Evolutionary conservation across 2,113 vertebrate species (phyloP).

Genomic region (Spilogale gracilis): DNA sequence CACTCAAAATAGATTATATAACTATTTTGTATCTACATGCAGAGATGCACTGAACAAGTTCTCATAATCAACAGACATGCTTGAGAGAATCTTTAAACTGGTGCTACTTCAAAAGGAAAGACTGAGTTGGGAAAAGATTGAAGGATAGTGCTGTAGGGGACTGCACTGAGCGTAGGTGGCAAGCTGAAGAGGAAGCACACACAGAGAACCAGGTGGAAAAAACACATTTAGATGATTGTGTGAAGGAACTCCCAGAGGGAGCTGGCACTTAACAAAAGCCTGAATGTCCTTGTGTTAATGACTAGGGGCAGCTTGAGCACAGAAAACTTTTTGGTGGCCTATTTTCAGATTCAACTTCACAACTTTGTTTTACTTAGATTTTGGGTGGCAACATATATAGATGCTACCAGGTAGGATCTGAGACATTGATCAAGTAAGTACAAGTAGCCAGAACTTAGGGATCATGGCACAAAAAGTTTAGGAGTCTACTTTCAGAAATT

Average conservation of each 20-base stretch:
- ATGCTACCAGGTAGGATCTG: background rate
- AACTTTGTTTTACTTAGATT: background rate
- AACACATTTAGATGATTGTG: background rate
- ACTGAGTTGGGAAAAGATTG: background rate
- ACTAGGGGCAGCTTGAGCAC: background rate
- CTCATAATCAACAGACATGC: background rate
- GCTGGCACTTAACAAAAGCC: background rate
- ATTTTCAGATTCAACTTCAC: background rate
- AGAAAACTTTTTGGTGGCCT: background rate
- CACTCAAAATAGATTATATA: background rate
- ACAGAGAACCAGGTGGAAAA: background rate
- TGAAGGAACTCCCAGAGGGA: background rate
- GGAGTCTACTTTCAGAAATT: slow-evolving; percentile 29
- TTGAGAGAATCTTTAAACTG: background rate
- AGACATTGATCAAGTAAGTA: background rate
- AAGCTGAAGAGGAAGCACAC: background rate
- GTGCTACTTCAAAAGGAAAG: background rate
- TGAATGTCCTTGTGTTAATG: background rate
- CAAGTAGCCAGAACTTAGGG: background rate
- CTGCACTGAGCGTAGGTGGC: background rate
- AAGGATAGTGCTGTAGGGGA: background rate
- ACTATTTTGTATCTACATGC: background rate
- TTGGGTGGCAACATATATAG: background rate
- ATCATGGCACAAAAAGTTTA: background rate
- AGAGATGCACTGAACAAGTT: background rate